These are phyloP conservation scores for Esox niger DNA, from an alignment of 2,113 vertebrate species.

Conservation along the genomic window DNA sequence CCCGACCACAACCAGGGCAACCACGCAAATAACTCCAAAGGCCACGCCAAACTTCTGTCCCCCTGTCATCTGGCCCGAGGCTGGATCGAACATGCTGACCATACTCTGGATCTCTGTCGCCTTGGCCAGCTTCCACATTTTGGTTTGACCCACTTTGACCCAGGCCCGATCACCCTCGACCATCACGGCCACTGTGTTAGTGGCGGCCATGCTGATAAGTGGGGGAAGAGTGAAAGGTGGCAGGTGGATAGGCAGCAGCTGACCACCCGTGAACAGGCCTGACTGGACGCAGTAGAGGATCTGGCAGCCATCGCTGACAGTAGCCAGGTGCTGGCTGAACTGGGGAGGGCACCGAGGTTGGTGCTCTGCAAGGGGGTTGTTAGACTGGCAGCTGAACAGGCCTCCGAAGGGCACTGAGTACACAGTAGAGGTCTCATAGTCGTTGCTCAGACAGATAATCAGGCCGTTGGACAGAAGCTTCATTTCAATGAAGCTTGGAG, in stretches of 20 bases:
- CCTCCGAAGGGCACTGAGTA: constrained; percentile 82
- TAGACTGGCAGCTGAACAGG: constrained; percentile 85
- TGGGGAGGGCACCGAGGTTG: constrained; percentile 75
- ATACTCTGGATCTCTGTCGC: constrained; percentile 65
- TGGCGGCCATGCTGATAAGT: constrained; percentile 56
- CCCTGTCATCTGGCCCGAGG: constrained; percentile 39
- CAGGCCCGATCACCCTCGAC: constrained; percentile 72
- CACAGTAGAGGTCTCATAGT: constrained; percentile 71
- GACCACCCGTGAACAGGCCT: constrained; percentile 72
- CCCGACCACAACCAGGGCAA: constrained; percentile 41
- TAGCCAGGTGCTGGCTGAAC: constrained; percentile 84
- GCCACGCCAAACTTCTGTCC: constrained; percentile 49
- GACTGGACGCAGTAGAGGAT: constrained; percentile 84
- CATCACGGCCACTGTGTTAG: constrained; percentile 80
- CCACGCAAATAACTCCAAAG: constrained; percentile 56
- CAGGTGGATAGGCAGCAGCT: constrained; percentile 71
- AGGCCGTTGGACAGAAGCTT: constrained; percentile 76
- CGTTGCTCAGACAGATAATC: constrained; percentile 78
- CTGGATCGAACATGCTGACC: neutral
- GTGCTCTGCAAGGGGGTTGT: constrained; percentile 70
- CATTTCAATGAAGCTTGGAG: constrained; percentile 62
- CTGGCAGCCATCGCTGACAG: constrained; percentile 86
- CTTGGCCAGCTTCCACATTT: constrained; percentile 73
- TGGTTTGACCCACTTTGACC: constrained; percentile 75
- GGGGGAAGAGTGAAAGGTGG: constrained; percentile 81